phyloP scores from a whole-genome alignment of 2,888 invertebrate species.

The Choreutis nemorana region DNA sequence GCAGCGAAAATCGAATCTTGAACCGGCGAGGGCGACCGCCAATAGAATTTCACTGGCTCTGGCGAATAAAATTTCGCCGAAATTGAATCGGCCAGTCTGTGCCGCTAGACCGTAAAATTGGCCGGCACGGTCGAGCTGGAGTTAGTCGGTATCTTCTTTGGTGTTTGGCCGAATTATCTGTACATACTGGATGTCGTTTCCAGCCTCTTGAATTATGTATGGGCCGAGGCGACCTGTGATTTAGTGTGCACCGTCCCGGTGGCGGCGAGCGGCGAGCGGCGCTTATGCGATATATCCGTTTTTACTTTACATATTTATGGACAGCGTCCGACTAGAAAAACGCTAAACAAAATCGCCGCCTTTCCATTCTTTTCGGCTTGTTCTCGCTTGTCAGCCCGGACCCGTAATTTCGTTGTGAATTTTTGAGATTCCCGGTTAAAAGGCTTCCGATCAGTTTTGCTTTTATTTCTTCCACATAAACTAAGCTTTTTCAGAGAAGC shows the following conservation, averaged over 20 bases:
- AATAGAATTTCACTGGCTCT: conserved; percentile 52
- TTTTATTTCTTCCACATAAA: too few relatives aligned
- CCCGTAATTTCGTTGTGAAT: not conserved
- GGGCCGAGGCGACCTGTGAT: conserved; percentile 45
- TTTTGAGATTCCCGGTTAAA: not conserved
- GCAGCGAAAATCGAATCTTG: conserved; percentile 19
- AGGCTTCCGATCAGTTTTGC: too few relatives aligned
- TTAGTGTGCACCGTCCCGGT: conserved; percentile 40
- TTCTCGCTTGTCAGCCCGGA: not conserved
- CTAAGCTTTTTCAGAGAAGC: too few relatives aligned
- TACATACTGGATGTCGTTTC: conserved; percentile 41
- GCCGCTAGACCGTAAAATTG: conserved; percentile 60
- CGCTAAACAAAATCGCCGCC: conserved; percentile 1
- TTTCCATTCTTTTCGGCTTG: not conserved
- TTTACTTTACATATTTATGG: conserved; percentile 30
- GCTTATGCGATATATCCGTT: conserved; percentile 41
- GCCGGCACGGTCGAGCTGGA: conserved; percentile 40
- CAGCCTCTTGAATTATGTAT: conserved; percentile 57
- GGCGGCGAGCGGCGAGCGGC: conserved; percentile 23
- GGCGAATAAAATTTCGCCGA: conserved; percentile 59
- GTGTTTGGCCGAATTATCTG: conserved; percentile 38
- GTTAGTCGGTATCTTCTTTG: conserved; percentile 41
- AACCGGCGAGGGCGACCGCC: conserved; percentile 33
- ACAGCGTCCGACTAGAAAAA: too few relatives aligned
- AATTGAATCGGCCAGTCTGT: conserved; percentile 57